Evolutionary conservation across 2,797 vertebrate genomes (phyloP), one percentile per base, ranked within the genome.

Genomic region (Epinephelus awoara): DNA sequence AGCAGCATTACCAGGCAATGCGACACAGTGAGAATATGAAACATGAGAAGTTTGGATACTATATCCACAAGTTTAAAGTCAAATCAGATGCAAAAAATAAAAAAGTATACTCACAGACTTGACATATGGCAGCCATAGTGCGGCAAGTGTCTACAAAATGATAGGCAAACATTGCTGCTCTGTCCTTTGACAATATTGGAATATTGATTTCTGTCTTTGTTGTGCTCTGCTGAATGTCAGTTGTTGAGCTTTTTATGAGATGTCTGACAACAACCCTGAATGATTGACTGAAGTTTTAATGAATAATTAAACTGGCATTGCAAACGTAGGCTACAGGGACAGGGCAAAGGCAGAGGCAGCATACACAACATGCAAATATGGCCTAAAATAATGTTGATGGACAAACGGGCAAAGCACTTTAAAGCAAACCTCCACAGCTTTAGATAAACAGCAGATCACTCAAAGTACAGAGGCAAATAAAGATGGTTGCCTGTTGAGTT

Each of bases 141-240:
- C 29, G 57, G 46, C 42, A 42, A 38, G 46, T 59, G 46, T 75
- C 47, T 18, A 56, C 61, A 78, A 67, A 69, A 65, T 52, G 19
- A 77, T 25, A 27, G 67, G 25, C 34, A 75, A 62, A 73, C 69
- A 68, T 67, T 56, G 58, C 44, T 51, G 23, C 75, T 51, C 52
- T 83, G 76, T 85, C 83, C 67, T 82, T 65, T 89, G 62, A 85
- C 74, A 79, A 61, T 86, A 82, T 76, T 62, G 68, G 66, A 72
- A 61, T 83, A 92, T 91, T 84, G 86, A 92, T 84, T 81, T 80
- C 18, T 59, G 75, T 84, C 85, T 86, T 57, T 82, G 71, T 78
- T 86, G 57, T 79, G 66, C 79, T 73, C 42, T 47, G 51, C 57
- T 83, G 84, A 90, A 90, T 88, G 80, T 88, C 79, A 90, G 65